Conservation (phyloP, 2,888 invertebrate genomes). For the Orthosia gothica region DNA sequence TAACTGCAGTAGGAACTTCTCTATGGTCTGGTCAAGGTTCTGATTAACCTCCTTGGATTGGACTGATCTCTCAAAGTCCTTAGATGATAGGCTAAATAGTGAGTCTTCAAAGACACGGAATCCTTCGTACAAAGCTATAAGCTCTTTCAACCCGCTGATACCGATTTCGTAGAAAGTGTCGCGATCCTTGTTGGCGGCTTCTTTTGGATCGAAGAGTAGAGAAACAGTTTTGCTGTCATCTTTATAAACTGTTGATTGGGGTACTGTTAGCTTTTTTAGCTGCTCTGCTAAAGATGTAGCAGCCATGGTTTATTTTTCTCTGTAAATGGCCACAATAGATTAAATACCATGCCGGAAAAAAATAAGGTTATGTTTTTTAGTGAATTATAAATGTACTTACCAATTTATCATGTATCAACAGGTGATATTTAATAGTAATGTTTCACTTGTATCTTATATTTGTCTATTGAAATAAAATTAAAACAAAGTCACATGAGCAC, state of each 20-base stretch:
- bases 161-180: slow-evolving; percentile 97
- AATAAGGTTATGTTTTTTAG: slow-evolving; percentile 17
- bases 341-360: slow-evolving; percentile 8
- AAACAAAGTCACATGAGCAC: slow-evolving; percentile 7
- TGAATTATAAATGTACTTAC: slow-evolving; percentile 23
- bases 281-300: slow-evolving; percentile 95
- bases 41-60: slow-evolving; percentile 94
- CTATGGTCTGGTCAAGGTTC: slow-evolving; percentile 94
- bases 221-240: slow-evolving; percentile 95
- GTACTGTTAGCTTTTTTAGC: slow-evolving; percentile 94
- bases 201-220: slow-evolving; percentile 97
- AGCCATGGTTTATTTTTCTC: slow-evolving; percentile 75
- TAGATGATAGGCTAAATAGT: slow-evolving; percentile 95
- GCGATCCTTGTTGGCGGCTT: slow-evolving; percentile 96
- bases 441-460: neutral
- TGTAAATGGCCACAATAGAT: slow-evolving; percentile 20
- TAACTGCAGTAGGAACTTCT: slow-evolving; percentile 95
- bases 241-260: slow-evolving; percentile 93
- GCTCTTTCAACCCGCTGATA: slow-evolving; percentile 95
- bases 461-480: neutral
- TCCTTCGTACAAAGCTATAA: slow-evolving; percentile 93
- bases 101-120: slow-evolving; percentile 95
- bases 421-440: neutral
- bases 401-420: neutral
- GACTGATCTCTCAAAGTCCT: slow-evolving; percentile 95